A percentile compares a stretch with the other conserved stretches of the same genome.
Conservation (phyloP, 1,140 invertebrate species). For the Caenorhabditis inopinata region DNA sequence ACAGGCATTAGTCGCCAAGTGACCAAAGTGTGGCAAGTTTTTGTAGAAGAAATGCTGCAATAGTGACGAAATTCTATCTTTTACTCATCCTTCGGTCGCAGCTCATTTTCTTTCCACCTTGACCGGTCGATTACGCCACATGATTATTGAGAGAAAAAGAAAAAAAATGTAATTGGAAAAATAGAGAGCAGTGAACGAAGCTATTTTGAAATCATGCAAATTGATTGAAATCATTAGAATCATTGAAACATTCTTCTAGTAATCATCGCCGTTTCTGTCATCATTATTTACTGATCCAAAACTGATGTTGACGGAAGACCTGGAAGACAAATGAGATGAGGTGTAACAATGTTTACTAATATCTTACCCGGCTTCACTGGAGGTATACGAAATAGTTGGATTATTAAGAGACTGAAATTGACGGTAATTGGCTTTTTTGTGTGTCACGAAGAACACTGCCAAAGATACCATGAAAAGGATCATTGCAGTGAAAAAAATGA, state of each 20-base stretch:
- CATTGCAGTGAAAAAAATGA: neutral
- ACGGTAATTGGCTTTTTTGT: neutral
- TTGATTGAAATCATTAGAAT: too few relatives aligned
- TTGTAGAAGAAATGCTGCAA: neutral
- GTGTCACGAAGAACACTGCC: neutral
- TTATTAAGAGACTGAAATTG: neutral
- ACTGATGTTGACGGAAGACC: neutral
- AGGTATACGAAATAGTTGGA: neutral
- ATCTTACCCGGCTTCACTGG: neutral
- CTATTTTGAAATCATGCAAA: too few relatives aligned
- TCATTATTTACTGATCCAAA: neutral
- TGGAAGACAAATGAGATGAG: neutral
- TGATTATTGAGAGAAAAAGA: neutral
- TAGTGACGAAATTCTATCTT: neutral
- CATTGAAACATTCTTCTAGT: too few relatives aligned
- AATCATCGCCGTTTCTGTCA: neutral
- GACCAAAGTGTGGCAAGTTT: neutral
- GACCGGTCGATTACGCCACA: neutral
- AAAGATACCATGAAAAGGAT: neutral
- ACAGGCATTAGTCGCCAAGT: neutral
- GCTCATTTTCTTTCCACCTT: neutral
- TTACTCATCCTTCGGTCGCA: neutral
- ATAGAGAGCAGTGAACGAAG: too few relatives aligned
- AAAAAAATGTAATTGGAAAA: neutral
- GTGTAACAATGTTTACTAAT: neutral